Conservation (phyloP, 2,888 invertebrate genomes). For the Alentia gelatinosa region DNA sequence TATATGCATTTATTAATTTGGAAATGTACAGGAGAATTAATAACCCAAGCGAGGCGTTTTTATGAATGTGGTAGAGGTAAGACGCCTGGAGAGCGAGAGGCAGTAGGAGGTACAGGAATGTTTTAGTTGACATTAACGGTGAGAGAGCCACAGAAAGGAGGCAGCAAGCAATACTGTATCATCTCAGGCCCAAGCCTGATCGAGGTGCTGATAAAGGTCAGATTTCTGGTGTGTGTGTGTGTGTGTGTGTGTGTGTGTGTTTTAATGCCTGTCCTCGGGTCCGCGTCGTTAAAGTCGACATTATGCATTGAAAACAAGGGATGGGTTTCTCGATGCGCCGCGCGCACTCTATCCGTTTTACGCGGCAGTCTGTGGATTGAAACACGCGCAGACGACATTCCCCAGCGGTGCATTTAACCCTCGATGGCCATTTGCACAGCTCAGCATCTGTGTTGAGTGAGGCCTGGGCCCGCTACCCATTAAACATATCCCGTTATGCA, state of each 20-base stretch:
- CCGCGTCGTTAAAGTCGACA: constrained; percentile 25
- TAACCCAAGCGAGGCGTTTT: no score
- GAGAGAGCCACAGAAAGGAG: no score
- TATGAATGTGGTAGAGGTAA: neutral
- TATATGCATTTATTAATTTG: no score
- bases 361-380: neutral
- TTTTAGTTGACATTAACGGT: constrained; percentile 29
- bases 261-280: neutral
- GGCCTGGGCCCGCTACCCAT: neutral
- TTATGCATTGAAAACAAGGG: neutral
- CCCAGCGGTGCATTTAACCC: no score
- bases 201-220: constrained; percentile 31
- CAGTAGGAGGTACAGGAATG: neutral
- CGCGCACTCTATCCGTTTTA: neutral
- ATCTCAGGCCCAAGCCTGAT: neutral
- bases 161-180: neutral
- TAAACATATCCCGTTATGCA: neutral
- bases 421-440: no score
- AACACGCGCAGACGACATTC: neutral
- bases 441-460: no score
- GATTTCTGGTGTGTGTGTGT: no score
- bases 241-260: no score
- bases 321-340: neutral
- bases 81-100: neutral
- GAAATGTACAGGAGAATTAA: no score